Evolutionary conservation across 2,113 vertebrate species (phyloP).

Genomic region (Pelodiscus sinensis): DNA sequence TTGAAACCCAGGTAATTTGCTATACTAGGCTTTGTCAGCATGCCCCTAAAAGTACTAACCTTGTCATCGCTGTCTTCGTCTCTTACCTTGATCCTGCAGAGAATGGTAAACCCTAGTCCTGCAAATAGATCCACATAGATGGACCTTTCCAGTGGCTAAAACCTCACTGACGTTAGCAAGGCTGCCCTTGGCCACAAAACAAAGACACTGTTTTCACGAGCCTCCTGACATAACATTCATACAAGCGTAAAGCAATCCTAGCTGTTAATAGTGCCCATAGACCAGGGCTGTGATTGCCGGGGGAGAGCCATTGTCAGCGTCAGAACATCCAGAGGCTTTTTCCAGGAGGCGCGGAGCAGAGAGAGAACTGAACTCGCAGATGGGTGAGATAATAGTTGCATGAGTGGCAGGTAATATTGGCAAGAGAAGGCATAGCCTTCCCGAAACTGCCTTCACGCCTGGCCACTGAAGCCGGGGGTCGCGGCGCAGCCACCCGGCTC

Average conservation of each 20-base stretch:
- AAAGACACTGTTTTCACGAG: too few species aligned
- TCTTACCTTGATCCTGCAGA: rapidly evolving
- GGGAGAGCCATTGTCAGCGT: background rate
- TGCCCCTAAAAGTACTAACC: rapidly evolving
- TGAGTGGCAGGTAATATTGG: too few species aligned
- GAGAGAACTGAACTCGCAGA: background rate
- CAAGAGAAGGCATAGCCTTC: too few species aligned
- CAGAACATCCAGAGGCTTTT: background rate
- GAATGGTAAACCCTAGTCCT: background rate
- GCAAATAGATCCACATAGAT: rapidly evolving
- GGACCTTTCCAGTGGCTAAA: background rate
- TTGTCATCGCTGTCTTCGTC: rapidly evolving
- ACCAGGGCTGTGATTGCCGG: too few species aligned
- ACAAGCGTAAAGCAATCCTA: too few species aligned
- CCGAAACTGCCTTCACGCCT: too few species aligned
- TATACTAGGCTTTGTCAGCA: background rate
- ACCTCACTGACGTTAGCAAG: background rate
- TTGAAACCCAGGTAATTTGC: rapidly evolving
- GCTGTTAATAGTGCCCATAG: too few species aligned
- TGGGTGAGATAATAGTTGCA: background rate
- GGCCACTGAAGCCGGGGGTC: too few species aligned
- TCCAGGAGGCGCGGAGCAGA: background rate
- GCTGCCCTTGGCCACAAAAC: background rate
- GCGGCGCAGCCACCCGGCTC: too few species aligned
- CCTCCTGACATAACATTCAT: too few species aligned